Evolutionary conservation across 2,113 vertebrate species (phyloP).

Genomic region (Mastomys coucha): DNA sequence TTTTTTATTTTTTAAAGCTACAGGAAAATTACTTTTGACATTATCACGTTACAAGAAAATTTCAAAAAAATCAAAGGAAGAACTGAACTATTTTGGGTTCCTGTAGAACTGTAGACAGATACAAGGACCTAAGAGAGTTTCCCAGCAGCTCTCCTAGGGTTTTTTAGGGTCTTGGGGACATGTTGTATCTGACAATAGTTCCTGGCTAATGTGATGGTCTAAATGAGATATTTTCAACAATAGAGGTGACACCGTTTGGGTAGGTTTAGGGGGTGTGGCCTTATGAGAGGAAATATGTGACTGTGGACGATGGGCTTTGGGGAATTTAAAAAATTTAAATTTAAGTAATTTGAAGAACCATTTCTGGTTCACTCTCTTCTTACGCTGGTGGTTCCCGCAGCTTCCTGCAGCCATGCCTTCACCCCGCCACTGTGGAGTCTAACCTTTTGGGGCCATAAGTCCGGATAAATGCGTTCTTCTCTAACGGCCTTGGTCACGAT

Average conservation of each 20-base stretch:
- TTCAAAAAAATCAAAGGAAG: constrained; percentile 62
- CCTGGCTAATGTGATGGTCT: not conserved
- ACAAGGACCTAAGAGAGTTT: constrained; percentile 52
- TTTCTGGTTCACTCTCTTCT: not conserved
- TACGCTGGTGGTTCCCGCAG: not conserved
- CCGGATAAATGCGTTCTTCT: not conserved
- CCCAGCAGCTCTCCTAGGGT: not conserved
- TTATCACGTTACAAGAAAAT: constrained; percentile 31
- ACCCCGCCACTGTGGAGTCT: not conserved
- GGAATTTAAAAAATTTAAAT: not conserved
- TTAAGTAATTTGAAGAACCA: not conserved
- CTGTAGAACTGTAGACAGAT: constrained; percentile 15
- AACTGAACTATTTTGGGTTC: constrained; percentile 23
- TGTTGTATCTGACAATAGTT: constrained; percentile 57
- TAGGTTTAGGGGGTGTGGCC: not conserved
- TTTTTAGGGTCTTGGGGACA: too few relatives aligned
- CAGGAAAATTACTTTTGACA: constrained; percentile 69
- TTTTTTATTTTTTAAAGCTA: not conserved
- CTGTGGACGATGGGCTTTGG: not conserved
- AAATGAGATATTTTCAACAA: not conserved
- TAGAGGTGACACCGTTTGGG: not conserved
- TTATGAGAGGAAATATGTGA: not conserved
- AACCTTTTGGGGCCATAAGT: not conserved
- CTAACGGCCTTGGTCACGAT: not conserved
- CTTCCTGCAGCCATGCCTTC: not conserved